Percentiles rank a stretch among this genome's conserved stretches.
phyloP scores from a whole-genome alignment of 2,888 invertebrate species.

The Ormyrus nitidulus region DNA sequence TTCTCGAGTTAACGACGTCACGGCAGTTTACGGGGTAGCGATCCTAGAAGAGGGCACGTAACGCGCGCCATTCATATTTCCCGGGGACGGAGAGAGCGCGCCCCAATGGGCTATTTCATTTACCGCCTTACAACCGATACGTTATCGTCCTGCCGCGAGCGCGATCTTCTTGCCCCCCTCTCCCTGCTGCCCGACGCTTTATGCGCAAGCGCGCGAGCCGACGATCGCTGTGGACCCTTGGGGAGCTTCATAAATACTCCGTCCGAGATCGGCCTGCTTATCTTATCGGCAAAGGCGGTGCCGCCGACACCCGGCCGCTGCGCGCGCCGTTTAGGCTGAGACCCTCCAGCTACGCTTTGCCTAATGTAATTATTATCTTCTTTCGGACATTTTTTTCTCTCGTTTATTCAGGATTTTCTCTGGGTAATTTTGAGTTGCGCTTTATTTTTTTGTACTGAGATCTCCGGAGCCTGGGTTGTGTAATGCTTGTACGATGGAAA shows the following conservation, averaged over 20 bases:
- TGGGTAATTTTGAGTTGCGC: too few species aligned
- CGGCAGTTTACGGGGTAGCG: conserved; percentile 30
- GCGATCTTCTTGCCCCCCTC: not conserved
- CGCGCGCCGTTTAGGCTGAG: not conserved
- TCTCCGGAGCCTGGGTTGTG: too few species aligned
- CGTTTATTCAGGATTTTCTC: too few species aligned
- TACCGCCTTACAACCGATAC: conserved; percentile 61
- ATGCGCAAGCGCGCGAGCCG: not conserved
- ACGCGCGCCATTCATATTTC: conserved; percentile 62
- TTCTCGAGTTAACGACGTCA: conserved; percentile 51
- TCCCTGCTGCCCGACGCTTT: not conserved
- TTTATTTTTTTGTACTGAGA: too few species aligned
- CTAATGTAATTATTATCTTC: conserved; percentile 14
- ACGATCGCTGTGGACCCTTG: conserved; percentile 14
- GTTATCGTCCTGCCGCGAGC: conserved; percentile 55
- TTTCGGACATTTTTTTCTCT: too few species aligned
- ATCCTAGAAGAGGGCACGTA: not conserved
- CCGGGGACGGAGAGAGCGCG: conserved; percentile 52
- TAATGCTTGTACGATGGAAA: too few species aligned
- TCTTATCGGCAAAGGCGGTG: conserved; percentile 35
- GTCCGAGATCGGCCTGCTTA: conserved; percentile 11
- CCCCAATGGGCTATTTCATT: conserved; percentile 58
- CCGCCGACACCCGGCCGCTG: conserved; percentile 11
- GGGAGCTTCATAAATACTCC: conserved; percentile 21
- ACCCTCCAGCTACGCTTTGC: conserved; percentile 6